phyloP scores from a whole-genome alignment of 1,140 invertebrate species.

The Lasaia peninsularis region DNA sequence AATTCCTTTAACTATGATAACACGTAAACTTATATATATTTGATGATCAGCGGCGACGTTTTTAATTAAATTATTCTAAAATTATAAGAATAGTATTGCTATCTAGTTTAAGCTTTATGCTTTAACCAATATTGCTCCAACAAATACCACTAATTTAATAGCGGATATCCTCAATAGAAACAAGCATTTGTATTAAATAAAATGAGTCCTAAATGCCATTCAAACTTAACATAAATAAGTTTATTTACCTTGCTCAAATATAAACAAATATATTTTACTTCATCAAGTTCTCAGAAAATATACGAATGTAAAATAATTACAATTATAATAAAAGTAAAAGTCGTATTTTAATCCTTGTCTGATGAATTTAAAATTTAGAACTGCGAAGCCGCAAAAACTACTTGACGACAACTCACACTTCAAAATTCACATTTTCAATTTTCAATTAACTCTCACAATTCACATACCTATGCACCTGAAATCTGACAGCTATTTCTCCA shows the following conservation, averaged over 20 bases:
- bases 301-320: background rate
- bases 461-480: background rate
- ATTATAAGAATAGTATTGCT: background rate
- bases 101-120: too few species aligned
- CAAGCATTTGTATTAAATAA: slow-evolving; percentile 13
- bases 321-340: background rate
- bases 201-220: background rate
- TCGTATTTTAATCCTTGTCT: background rate
- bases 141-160: slow-evolving; percentile 27
- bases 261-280: slow-evolving; percentile 1
- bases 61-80: slow-evolving; percentile 42
- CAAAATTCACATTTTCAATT: background rate
- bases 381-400: background rate
- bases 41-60: slow-evolving; percentile 15
- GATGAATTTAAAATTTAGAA: background rate
- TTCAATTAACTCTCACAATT: background rate
- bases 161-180: slow-evolving; percentile 61
- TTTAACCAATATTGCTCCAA: background rate
- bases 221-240: slow-evolving; percentile 13
- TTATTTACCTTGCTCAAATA: slow-evolving; percentile 7
- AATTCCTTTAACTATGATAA: slow-evolving; percentile 17
- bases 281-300: background rate
- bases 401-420: background rate
- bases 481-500: background rate
- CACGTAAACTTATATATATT: background rate